Evolutionary conservation across 2,113 vertebrate genomes (phyloP).

Genomic region (Ariopsis seemanni): DNA sequence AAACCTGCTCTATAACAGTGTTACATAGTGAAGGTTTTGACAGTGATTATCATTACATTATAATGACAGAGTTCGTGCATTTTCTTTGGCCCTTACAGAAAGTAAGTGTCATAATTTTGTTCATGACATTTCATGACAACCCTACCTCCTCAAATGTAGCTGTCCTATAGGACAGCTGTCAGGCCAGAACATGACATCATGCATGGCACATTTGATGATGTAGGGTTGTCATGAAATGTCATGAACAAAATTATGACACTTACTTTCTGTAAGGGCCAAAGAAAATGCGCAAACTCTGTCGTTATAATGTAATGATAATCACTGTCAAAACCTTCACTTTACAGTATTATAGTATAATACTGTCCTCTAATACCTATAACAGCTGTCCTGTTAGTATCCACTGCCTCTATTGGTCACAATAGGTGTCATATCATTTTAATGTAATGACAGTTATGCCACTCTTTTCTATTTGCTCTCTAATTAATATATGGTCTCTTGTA

Average conservation of each 20-base stretch:
- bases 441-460: not conserved
- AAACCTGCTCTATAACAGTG: not conserved
- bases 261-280: not conserved
- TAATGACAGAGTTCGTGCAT: not conserved
- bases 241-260: not conserved
- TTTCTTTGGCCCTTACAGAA: not conserved
- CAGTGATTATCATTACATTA: not conserved
- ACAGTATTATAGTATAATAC: not conserved
- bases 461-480: not conserved
- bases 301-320: not conserved
- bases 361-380: too few relatives aligned
- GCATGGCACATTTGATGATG: not conserved
- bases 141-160: not conserved
- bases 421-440: not conserved
- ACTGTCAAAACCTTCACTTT: not conserved
- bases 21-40: not conserved
- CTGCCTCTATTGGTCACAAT: not conserved
- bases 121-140: not conserved
- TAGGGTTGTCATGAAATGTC: not conserved
- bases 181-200: not conserved
- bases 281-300: not conserved
- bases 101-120: not conserved
- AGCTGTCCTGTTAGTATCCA: not conserved
- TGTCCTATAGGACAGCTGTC: not conserved
- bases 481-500: not conserved